phyloP scores from a whole-genome alignment of 2,888 invertebrate species.

The Meteorus colon region DNA sequence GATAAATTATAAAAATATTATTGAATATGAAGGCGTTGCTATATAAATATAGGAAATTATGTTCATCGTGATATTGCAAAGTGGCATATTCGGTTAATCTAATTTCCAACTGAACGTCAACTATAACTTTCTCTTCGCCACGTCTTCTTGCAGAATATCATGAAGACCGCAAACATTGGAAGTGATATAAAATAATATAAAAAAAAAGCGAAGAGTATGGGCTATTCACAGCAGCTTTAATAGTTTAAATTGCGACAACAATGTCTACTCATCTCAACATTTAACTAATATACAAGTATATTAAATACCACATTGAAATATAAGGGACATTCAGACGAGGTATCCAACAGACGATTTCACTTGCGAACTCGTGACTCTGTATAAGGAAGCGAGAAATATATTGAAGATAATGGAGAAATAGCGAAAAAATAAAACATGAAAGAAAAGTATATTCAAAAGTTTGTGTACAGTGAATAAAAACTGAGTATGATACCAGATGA shows the following conservation, averaged over 20 bases:
- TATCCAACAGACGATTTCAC: conserved; percentile 14
- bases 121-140: conserved; percentile 39
- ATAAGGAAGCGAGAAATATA: not conserved
- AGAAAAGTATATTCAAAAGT: conserved; percentile 1
- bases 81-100: conserved; percentile 34
- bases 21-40: not conserved
- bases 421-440: not conserved
- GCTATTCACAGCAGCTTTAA: conserved; percentile 28
- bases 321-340: conserved; percentile 22
- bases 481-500: not conserved
- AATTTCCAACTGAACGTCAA: conserved; percentile 37
- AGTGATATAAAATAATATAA: not conserved
- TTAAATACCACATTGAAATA: conserved; percentile 10
- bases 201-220: conserved; percentile 12
- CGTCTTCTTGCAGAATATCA: not conserved
- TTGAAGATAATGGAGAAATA: not conserved
- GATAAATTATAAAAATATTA: no score
- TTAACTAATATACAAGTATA: conserved; percentile 36
- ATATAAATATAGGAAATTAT: not conserved
- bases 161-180: not conserved
- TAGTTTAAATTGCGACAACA: conserved; percentile 44
- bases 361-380: conserved; percentile 29
- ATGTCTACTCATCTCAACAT: conserved; percentile 27
- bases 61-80: not conserved
- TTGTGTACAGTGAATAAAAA: conserved; percentile 14